Evolutionary conservation across 2,888 invertebrate genomes (phyloP).

Genomic region (Thysanoteuthis rhombus): DNA sequence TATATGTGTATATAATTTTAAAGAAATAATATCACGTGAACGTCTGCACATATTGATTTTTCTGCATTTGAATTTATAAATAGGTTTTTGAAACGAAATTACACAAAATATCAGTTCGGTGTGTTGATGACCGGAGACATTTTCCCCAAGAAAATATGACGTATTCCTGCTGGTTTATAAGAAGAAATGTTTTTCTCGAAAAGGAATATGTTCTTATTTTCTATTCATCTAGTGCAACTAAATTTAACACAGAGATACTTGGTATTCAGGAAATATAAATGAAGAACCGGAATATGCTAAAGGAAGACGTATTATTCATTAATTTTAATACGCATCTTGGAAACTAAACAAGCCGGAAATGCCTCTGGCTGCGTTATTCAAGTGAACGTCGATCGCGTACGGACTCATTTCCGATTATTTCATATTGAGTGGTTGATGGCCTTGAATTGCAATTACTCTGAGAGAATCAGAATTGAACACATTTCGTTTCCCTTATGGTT

Average conservation of each 20-base stretch:
- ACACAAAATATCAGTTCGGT: too few species aligned
- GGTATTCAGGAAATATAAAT: background rate
- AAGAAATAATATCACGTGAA: too few species aligned
- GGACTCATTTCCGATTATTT: background rate
- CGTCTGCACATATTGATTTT: too few species aligned
- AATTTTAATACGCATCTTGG: background rate
- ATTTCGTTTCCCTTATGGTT: background rate
- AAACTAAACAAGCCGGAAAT: background rate
- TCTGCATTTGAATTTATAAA: too few species aligned
- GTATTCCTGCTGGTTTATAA: too few species aligned
- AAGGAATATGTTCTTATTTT: too few species aligned
- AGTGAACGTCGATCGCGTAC: background rate
- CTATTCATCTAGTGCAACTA: too few species aligned
- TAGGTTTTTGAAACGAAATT: too few species aligned
- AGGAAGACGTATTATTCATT: background rate
- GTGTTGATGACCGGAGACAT: too few species aligned
- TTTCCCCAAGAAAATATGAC: too few species aligned
- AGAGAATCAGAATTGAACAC: background rate
- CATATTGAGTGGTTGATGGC: background rate
- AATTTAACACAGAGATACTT: background rate
- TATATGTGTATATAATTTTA: too few species aligned
- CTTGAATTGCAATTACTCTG: background rate
- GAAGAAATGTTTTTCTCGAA: too few species aligned
- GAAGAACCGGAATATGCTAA: background rate
- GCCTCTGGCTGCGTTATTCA: background rate